A percentile compares a stretch with the other conserved stretches of the same genome.
These are phyloP conservation scores for Acropora yongei DNA, from an alignment of 64 coral and sea anemone species.

Conservation along the genomic window DNA sequence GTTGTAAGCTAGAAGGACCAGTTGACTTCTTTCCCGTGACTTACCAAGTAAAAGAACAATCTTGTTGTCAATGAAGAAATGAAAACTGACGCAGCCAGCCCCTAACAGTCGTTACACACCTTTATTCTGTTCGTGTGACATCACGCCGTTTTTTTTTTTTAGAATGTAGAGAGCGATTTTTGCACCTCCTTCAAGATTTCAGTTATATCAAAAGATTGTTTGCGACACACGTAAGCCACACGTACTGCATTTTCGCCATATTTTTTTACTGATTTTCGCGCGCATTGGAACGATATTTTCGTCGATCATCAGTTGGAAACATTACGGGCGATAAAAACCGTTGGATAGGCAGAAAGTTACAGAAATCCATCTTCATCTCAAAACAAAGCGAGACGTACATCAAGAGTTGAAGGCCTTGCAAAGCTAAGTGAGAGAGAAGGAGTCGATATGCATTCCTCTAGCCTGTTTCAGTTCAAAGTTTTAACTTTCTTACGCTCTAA, in stretches of 20 bases:
- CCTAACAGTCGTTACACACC: background rate
- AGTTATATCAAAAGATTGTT: background rate
- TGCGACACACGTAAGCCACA: background rate
- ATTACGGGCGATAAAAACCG: too few species aligned
- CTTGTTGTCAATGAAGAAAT: background rate
- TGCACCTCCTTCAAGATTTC: background rate
- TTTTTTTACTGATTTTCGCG: background rate
- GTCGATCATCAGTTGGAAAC: too few species aligned
- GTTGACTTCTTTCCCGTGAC: background rate
- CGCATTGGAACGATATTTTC: background rate
- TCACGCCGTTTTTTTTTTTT: background rate
- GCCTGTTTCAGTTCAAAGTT: too few species aligned
- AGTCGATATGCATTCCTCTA: too few species aligned
- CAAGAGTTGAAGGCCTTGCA: too few species aligned
- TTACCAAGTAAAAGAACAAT: background rate
- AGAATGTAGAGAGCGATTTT: background rate
- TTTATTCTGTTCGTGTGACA: background rate
- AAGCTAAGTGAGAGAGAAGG: too few species aligned
- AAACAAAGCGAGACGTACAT: too few species aligned
- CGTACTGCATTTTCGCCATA: background rate
- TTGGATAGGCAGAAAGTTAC: too few species aligned
- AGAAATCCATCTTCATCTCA: too few species aligned
- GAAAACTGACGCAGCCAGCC: background rate
- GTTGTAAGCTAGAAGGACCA: too few species aligned
- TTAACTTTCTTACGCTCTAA: too few species aligned